These are phyloP conservation scores for Acinonyx jubatus DNA, from an alignment of 2,113 vertebrate species.

Conservation along the genomic window DNA sequence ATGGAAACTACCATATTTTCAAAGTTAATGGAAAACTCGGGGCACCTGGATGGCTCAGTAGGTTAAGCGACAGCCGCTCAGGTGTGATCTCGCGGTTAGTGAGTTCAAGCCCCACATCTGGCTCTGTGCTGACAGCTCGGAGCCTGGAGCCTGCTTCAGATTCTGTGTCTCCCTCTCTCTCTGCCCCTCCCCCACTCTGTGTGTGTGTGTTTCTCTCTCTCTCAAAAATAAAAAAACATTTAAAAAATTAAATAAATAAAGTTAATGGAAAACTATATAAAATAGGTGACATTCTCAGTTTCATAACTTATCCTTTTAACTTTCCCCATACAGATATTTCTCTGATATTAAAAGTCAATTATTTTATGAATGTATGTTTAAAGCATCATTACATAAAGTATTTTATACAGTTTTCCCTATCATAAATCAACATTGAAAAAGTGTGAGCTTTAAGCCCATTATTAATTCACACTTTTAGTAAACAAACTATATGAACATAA, in stretches of 20 bases:
- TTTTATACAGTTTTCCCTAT: not conserved
- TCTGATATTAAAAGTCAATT: not conserved
- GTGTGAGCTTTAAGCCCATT: constrained; percentile 23
- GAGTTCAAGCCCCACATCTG: too few relatives aligned
- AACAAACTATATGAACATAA: not conserved
- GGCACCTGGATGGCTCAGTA: too few relatives aligned
- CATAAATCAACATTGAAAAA: constrained; percentile 9
- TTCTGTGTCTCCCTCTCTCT: too few relatives aligned
- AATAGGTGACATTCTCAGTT: not conserved
- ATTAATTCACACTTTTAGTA: constrained; percentile 59
- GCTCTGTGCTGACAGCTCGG: too few relatives aligned
- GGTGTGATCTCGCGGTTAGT: too few relatives aligned
- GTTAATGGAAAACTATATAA: not conserved
- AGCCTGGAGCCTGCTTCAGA: too few relatives aligned
- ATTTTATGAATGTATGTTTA: not conserved
- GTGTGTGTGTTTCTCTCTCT: too few relatives aligned
- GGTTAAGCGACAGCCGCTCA: too few relatives aligned
- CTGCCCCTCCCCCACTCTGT: too few relatives aligned
- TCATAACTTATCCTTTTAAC: not conserved
- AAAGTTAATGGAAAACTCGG: not conserved
- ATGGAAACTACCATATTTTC: not conserved
- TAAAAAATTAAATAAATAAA: not conserved
- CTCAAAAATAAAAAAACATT: too few relatives aligned
- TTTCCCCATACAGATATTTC: not conserved
- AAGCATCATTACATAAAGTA: not conserved